A percentile compares a stretch with the other conserved stretches of the same genome.
These are phyloP conservation scores for Meles meles DNA, from an alignment of 2,113 vertebrate genomes.

Conservation along the genomic window DNA sequence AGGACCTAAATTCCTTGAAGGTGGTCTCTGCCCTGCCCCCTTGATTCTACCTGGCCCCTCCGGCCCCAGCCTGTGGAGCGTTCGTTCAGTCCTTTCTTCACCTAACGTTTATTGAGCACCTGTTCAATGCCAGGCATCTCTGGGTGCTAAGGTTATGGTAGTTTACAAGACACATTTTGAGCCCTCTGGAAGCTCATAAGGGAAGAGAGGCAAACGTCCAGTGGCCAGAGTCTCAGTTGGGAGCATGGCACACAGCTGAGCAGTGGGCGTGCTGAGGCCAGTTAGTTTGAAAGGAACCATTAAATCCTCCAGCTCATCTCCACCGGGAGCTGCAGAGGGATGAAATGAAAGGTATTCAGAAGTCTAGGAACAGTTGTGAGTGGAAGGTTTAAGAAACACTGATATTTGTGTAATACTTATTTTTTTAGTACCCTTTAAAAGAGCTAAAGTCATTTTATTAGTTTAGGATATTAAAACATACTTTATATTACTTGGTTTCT, in stretches of 20 bases:
- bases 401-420: constrained; percentile 50
- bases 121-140: constrained; percentile 45
- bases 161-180: constrained; percentile 26
- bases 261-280: background rate
- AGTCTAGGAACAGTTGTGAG: background rate
- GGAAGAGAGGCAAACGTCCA: background rate
- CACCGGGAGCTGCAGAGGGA: background rate
- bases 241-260: background rate
- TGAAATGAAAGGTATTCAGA: background rate
- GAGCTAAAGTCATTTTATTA: constrained; percentile 58
- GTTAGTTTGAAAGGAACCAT: background rate
- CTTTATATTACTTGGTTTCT: constrained; percentile 65
- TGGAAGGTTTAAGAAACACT: constrained; percentile 49
- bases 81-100: constrained; percentile 45
- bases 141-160: constrained; percentile 31
- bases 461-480: constrained; percentile 32
- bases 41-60: constrained; percentile 19
- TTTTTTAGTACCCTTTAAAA: constrained; percentile 65
- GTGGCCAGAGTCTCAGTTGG: background rate
- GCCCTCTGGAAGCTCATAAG: constrained; percentile 1
- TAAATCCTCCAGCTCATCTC: background rate
- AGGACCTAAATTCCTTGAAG: constrained; percentile 32
- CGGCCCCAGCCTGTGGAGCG: constrained; percentile 34
- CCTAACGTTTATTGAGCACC: constrained; percentile 21
- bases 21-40: constrained; percentile 12